Conservation (phyloP, 2,113 vertebrate species). For the Cyphomyrus plagiostoma region DNA sequence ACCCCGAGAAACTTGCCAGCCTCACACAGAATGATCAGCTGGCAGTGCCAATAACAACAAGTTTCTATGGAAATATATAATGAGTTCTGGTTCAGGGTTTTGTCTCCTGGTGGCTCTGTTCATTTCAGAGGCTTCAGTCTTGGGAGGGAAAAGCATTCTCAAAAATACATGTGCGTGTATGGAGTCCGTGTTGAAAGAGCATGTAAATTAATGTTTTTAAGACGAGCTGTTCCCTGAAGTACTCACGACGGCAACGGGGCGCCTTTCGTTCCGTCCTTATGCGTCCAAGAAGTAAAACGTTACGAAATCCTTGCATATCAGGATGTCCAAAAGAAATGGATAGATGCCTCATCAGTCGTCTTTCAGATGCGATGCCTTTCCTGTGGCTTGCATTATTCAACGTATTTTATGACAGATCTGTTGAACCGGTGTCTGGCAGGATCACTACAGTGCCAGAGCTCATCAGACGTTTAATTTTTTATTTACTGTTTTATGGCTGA, state of each 20-base stretch:
- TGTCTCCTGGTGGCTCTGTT: neutral
- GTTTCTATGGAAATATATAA: neutral
- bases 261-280: neutral
- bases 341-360: neutral
- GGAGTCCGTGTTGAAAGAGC: neutral
- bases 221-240: neutral
- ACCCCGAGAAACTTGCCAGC: neutral
- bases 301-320: neutral
- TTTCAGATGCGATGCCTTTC: neutral
- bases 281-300: neutral
- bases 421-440: slow-evolving; percentile 16
- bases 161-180: neutral
- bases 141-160: neutral
- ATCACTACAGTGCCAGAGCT: slow-evolving; percentile 20
- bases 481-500: slow-evolving; percentile 34
- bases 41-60: neutral
- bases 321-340: neutral
- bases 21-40: neutral
- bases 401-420: neutral
- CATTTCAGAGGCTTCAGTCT: neutral
- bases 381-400: neutral
- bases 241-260: neutral
- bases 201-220: neutral
- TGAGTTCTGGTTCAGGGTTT: neutral
- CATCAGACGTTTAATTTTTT: slow-evolving; percentile 37